Base-by-base conservation (phyloP, 2,888 invertebrate genomes). In the Phoenoteleia sp. region DNA sequence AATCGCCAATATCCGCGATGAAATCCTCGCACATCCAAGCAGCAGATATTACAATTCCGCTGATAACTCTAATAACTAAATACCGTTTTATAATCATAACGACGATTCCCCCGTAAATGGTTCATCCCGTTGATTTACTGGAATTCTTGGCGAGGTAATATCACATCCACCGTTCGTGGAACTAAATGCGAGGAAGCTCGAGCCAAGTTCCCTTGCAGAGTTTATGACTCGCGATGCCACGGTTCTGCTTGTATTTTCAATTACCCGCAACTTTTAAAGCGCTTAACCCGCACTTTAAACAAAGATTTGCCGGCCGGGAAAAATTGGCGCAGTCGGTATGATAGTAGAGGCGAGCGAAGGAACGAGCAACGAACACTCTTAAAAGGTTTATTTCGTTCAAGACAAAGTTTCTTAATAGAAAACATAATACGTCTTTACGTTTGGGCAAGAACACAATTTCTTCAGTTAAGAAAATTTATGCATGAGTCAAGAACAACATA, bases 201-300 rank as follows among this genome's bases (percentile, higher is more conserved):
- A 2, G 58, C 47, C 36, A 36, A 33, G 47, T 42, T 27, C 23
- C 56, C 62, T 58, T 29, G 25, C 54, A 23, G 39, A 71, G 77
- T 77, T 85, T 85, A 85, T 79, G 62, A 52, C 71, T 52, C 75
- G 80, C 75, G 79, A 64, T 84, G 71, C 84, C 56, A 80, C 64
- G 56, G 39, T 75, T 71, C 62, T 58, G 75, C 69, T 77, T 83
- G 84, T 84, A 76, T 75, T 81, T 85, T 54, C 76, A 80, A 84
- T 66, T 85, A 85, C 71, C 69, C 62, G 79, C 74, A 81, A 85
- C 81, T 85, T 85, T 79, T 74, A 81, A 85, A 85, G 85, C 81
- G 85, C 85, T 85, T 81, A 85, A 69, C 80, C 19, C 64, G 76
- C 64, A 84, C 71, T 82, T 82, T 56, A 47, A 56, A 64, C 66